Evolutionary conservation across 1,140 invertebrate genomes (phyloP), one percentile per base, ranked within the genome.

Genomic region (Dendrolimus kikuchii): DNA sequence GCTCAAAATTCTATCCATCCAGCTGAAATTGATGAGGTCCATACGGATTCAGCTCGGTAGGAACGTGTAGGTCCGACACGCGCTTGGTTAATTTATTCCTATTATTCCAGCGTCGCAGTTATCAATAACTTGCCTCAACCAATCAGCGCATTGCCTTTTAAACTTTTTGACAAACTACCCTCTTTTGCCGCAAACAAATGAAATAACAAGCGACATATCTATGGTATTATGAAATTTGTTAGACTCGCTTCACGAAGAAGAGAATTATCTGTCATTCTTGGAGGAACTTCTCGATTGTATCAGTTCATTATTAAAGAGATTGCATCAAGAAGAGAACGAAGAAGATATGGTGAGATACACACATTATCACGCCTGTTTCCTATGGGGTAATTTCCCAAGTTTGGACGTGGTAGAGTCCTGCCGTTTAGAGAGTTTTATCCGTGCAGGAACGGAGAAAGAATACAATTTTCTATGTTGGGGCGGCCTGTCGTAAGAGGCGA

Each of bases 181-280:
- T 23, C 8, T 60, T 8, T 46, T 57, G 8, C 7, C 10, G 0
- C 39, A 4, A 5, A 63, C 56, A 9, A 47, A 39, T 45, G 58
- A 62, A 5, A 62, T 69, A 6, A 53, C 59, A 38, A 51, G 48
- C 4, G 60, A 66, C 47, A 60, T 67, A 46, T 63, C 65, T 8
- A 48, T 52, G 41, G 65, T 67, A 46, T 51, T 82, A 63, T 67
- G 74, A 9, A 53, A 64, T 41, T 37, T 82, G 0, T 68, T 82
- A 53, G 75, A 80, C 46, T 65, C 42, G 50, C 43, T 80, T 38
- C 75, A 82, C 38, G 69, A 73, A 38, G 70, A 80, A 4, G 79
- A 82, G 36, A 74, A 65, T 38, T 78, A 74, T 49, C 75, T 71
- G 4, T 51, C 52, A 5, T 80, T 82, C 57, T 23, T 82, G 4